Conservation (phyloP, 2,797 vertebrate genomes). For the Loris lydekkerianus region DNA sequence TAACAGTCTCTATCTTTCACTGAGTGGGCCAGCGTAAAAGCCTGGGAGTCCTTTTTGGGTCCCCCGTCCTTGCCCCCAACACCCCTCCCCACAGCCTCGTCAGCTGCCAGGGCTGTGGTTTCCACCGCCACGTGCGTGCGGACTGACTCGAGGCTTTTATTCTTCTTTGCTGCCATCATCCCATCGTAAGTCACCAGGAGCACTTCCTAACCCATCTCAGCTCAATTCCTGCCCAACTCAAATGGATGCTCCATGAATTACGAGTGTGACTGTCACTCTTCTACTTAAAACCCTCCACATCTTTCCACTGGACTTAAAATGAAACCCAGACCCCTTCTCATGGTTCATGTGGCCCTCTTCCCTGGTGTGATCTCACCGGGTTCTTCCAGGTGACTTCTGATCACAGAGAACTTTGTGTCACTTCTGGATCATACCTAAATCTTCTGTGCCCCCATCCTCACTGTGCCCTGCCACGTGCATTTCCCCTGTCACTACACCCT, state of each 20-base stretch:
- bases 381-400: background rate
- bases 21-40: background rate
- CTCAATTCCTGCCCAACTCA: background rate
- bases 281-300: background rate
- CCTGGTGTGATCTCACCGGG: background rate
- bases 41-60: background rate
- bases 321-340: background rate
- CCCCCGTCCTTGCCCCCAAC: too few species aligned
- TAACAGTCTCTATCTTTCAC: background rate
- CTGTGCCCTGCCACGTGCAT: background rate
- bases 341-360: background rate
- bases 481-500: background rate
- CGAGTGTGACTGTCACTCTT: accelerated
- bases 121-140: background rate
- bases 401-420: background rate
- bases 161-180: background rate
- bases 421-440: background rate
- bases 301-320: background rate
- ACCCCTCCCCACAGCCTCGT: background rate
- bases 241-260: background rate
- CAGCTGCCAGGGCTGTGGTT: background rate
- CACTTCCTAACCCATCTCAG: background rate
- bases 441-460: background rate
- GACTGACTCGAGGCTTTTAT: background rate
- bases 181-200: background rate